phyloP scores from a whole-genome alignment of 2,113 vertebrate genomes.

The Phoenicopterus ruber region DNA sequence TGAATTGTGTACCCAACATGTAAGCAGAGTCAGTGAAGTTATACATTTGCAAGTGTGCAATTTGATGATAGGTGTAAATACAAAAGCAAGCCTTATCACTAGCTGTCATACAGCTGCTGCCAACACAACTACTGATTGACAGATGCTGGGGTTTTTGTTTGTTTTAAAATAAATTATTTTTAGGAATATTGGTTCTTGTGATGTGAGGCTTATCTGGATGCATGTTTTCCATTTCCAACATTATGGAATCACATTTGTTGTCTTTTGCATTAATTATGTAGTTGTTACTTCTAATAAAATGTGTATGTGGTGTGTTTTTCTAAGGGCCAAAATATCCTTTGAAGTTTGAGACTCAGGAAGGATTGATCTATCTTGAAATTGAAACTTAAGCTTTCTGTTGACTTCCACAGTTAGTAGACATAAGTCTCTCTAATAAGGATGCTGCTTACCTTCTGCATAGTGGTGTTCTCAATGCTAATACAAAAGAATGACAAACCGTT shows the following conservation, averaged over 20 bases:
- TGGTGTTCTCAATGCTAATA: background rate
- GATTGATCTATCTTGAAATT: background rate
- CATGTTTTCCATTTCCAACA: constrained; percentile 20
- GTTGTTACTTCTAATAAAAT: background rate
- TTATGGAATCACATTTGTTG: background rate
- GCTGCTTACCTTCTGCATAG: background rate
- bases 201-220: constrained; percentile 4
- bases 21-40: background rate
- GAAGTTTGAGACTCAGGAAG: background rate
- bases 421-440: background rate
- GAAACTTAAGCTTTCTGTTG: background rate
- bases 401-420: background rate
- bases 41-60: background rate
- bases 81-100: background rate
- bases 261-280: background rate
- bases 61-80: background rate
- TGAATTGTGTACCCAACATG: background rate
- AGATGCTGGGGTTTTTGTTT: background rate
- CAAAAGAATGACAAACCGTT: background rate
- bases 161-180: background rate
- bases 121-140: background rate
- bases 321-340: background rate
- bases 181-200: background rate
- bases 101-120: background rate
- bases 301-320: background rate